Conservation (phyloP, 1,140 invertebrate genomes). For the Lutraria rhynchaena region DNA sequence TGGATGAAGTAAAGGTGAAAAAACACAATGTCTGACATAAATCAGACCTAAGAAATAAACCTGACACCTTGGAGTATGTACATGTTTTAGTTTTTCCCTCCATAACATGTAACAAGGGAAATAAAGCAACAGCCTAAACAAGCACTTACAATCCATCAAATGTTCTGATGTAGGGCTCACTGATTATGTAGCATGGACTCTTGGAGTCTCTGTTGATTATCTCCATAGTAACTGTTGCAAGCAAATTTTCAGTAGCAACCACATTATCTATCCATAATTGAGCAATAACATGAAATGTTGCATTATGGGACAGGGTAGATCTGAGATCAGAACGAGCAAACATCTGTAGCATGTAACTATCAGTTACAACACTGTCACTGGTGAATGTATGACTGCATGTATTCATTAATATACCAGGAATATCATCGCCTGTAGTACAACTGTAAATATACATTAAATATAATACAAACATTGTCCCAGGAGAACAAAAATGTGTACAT, state of each 20-base stretch:
- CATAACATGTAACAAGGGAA: too few species aligned
- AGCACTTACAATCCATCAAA: conserved; percentile 23
- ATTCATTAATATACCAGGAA: conserved; percentile 4
- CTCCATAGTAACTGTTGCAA: conserved; percentile 18
- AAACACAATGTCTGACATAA: too few species aligned
- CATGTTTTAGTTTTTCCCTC: too few species aligned
- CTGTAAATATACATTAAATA: neutral
- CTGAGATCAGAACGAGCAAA: conserved; percentile 7
- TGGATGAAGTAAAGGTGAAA: too few species aligned
- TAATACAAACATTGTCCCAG: too few species aligned
- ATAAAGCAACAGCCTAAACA: too few species aligned
- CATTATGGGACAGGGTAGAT: neutral
- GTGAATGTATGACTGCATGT: neutral
- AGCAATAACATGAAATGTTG: conserved; percentile 1
- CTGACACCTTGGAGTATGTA: too few species aligned
- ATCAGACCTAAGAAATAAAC: too few species aligned
- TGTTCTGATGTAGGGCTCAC: conserved; percentile 10
- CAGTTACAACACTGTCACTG: too few species aligned
- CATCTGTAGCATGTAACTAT: neutral
- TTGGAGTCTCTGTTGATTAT: neutral
- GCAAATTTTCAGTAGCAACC: neutral
- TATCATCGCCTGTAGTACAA: neutral
- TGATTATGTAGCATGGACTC: conserved; percentile 1
- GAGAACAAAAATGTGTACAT: too few species aligned
- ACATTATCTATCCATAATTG: conserved; percentile 9